Conservation (phyloP, 1,140 invertebrate genomes). For the Drosophila oshimai region DNA sequence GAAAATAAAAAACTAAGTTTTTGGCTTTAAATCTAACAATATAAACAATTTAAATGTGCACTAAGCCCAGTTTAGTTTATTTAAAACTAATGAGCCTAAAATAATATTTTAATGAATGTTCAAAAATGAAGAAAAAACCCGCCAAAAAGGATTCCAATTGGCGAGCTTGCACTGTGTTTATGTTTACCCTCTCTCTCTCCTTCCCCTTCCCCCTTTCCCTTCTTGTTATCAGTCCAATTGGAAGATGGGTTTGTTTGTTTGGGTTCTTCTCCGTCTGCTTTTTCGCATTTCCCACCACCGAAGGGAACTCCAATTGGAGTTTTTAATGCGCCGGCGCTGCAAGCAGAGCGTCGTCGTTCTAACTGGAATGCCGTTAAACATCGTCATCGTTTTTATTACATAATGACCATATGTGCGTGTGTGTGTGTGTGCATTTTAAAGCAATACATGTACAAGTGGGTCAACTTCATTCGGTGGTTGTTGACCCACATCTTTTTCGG, state of each 20-base stretch:
- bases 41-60: no score
- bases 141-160: not conserved
- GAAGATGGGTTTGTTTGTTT: conserved; percentile 43
- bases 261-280: conserved; percentile 26
- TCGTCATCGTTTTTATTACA: conserved; percentile 60
- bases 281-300: conserved; percentile 29
- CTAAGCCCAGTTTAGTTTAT: no score
- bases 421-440: conserved; percentile 66
- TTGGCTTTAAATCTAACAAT: no score
- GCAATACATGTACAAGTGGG: conserved; percentile 54
- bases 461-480: conserved; percentile 78
- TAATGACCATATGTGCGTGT: conserved; percentile 39
- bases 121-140: not conserved
- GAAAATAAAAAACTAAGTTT: no score
- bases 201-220: not conserved
- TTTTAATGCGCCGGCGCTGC: conserved; percentile 68
- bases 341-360: no score
- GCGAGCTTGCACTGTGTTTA: conserved; percentile 1
- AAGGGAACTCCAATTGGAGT: conserved; percentile 66
- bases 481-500: conserved; percentile 76
- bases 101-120: not conserved
- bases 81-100: no score
- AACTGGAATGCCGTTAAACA: conserved; percentile 65
- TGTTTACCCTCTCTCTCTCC: not conserved
- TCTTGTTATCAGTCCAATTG: conserved; percentile 37